These are phyloP conservation scores for Burhinus oedicnemus DNA, from an alignment of 2,113 vertebrate genomes.

Conservation along the genomic window DNA sequence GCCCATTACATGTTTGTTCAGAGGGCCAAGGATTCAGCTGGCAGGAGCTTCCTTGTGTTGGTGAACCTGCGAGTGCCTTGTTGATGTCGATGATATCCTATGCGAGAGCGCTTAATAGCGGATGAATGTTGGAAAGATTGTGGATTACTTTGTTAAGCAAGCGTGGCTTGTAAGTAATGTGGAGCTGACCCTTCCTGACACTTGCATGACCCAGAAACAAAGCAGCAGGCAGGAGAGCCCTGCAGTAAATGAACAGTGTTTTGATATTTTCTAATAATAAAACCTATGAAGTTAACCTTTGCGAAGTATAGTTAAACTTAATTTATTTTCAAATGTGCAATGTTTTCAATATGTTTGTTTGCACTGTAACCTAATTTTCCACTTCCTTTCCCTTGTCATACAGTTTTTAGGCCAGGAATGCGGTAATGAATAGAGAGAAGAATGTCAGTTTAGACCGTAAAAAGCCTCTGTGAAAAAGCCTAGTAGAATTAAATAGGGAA, in stretches of 20 bases:
- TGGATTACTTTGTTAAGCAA: slow-evolving; percentile 61
- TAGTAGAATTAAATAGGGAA: slow-evolving; percentile 55
- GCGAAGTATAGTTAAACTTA: slow-evolving; percentile 50
- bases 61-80: background rate
- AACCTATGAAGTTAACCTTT: slow-evolving; percentile 67
- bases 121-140: slow-evolving; percentile 20
- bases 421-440: slow-evolving; percentile 58
- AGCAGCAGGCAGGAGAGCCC: slow-evolving; percentile 46
- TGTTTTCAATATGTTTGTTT: slow-evolving; percentile 63
- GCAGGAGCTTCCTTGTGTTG: background rate
- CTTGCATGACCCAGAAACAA: slow-evolving; percentile 65
- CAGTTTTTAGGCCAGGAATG: slow-evolving; percentile 62
- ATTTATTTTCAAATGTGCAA: slow-evolving; percentile 59
- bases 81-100: background rate
- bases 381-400: slow-evolving; percentile 67
- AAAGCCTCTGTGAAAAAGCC: slow-evolving; percentile 47
- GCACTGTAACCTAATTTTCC: slow-evolving; percentile 63
- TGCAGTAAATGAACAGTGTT: slow-evolving; percentile 56
- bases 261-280: slow-evolving; percentile 67
- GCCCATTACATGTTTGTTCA: background rate
- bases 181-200: slow-evolving; percentile 43
- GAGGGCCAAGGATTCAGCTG: background rate
- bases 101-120: background rate
- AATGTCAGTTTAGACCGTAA: slow-evolving; percentile 63
- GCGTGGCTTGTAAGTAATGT: slow-evolving; percentile 59